Evolutionary conservation across 1,140 invertebrate genomes (phyloP).

Genomic region (Apis cerana): DNA sequence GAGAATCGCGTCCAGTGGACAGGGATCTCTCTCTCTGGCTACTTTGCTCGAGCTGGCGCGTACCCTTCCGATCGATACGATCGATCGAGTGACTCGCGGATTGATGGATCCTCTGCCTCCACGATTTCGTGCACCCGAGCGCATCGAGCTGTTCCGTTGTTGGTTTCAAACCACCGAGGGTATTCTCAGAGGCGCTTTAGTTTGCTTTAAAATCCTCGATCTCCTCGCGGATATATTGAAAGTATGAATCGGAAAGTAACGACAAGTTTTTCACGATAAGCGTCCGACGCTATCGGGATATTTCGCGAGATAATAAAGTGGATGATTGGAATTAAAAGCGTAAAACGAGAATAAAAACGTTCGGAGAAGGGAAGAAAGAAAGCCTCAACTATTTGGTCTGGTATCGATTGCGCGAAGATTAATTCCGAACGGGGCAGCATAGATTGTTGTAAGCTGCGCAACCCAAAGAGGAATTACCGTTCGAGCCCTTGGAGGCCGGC

Average conservation of each 20-base stretch:
- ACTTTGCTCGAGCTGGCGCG: conserved; percentile 60
- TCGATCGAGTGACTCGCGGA: conserved; percentile 38
- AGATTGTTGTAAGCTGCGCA: conserved; percentile 51
- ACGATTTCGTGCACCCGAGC: conserved; percentile 64
- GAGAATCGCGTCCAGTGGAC: conserved; percentile 65
- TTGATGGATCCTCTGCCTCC: conserved; percentile 70
- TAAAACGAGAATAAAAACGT: too few relatives aligned
- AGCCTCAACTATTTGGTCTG: not conserved
- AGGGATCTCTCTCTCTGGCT: conserved; percentile 43
- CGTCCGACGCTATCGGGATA: too few relatives aligned
- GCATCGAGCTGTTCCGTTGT: too few relatives aligned
- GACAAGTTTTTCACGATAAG: too few relatives aligned
- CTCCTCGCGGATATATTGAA: too few relatives aligned
- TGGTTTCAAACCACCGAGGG: too few relatives aligned
- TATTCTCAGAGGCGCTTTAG: too few relatives aligned
- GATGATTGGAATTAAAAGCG: too few relatives aligned
- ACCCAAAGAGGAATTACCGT: conserved; percentile 56
- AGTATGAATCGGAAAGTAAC: too few relatives aligned
- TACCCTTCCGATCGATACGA: conserved; percentile 2
- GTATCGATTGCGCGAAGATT: not conserved
- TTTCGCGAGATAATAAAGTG: too few relatives aligned
- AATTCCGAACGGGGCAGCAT: not conserved
- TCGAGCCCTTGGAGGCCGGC: not conserved
- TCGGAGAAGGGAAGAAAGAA: too few relatives aligned
- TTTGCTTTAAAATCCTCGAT: too few relatives aligned